Evolutionary conservation across 2,113 vertebrate species (phyloP).

Genomic region (Menidia beryllina): DNA sequence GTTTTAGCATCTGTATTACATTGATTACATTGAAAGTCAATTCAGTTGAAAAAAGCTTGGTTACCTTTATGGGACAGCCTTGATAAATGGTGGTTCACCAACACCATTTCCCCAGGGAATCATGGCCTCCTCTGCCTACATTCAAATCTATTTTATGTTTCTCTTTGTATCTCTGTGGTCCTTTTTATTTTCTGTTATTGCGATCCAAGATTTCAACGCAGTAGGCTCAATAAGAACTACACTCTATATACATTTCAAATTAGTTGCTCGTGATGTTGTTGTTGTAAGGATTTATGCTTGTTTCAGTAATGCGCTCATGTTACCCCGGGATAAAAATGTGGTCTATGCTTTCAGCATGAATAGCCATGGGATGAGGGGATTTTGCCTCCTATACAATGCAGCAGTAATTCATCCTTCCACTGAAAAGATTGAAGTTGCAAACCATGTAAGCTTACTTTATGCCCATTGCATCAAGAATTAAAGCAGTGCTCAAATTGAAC

Average conservation of each 20-base stretch:
- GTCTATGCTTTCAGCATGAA: slow-evolving; percentile 1
- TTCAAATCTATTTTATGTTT: slow-evolving; percentile 11
- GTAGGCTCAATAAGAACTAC: neutral
- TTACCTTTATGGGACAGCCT: slow-evolving; percentile 43
- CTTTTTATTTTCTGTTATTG: neutral
- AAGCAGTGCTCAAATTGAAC: slow-evolving; percentile 21
- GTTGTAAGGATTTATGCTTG: slow-evolving; percentile 31
- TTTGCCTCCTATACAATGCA: slow-evolving; percentile 1
- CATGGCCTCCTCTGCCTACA: neutral
- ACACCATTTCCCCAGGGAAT: slow-evolving; percentile 31
- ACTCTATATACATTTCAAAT: slow-evolving; percentile 28
- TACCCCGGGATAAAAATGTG: slow-evolving; percentile 9
- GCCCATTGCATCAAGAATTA: slow-evolving; percentile 14
- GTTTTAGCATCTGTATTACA: slow-evolving; percentile 12
- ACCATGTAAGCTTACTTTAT: slow-evolving; percentile 28
- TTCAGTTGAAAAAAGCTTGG: slow-evolving; percentile 16
- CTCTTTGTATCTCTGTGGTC: neutral
- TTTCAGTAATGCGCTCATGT: neutral
- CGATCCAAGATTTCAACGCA: neutral
- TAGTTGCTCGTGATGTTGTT: slow-evolving; percentile 23
- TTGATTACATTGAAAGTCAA: slow-evolving; percentile 36
- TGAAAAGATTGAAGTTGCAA: slow-evolving; percentile 25
- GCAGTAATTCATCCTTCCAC: slow-evolving; percentile 11
- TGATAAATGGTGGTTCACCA: slow-evolving; percentile 36
- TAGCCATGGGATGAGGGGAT: slow-evolving; percentile 23